phyloP scores from a whole-genome alignment of 2,113 vertebrate genomes.

The Ursus arctos region DNA sequence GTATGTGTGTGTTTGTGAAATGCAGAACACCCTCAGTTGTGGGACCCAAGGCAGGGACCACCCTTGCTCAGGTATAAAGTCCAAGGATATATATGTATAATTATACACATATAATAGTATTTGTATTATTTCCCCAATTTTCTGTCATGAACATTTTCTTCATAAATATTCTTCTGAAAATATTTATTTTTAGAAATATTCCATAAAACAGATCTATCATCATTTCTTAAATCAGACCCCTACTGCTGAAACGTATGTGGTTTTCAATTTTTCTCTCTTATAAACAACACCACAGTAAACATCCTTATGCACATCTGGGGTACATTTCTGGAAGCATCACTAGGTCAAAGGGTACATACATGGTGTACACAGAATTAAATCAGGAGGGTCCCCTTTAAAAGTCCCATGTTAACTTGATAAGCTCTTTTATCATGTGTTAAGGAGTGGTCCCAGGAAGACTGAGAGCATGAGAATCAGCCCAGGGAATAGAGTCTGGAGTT shows the following conservation, averaged over 20 bases:
- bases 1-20: background rate
- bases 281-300: slow-evolving; percentile 29
- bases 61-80: background rate
- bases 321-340: background rate
- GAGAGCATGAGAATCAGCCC: background rate
- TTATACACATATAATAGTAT: background rate
- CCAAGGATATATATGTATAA: background rate
- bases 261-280: slow-evolving; percentile 21
- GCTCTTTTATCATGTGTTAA: background rate
- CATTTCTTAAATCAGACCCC: background rate
- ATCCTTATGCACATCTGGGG: background rate
- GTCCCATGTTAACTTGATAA: background rate
- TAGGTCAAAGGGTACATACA: background rate
- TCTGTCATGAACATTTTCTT: slow-evolving; percentile 28
- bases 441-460: background rate
- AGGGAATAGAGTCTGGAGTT: background rate
- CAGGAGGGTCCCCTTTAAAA: background rate
- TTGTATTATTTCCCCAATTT: background rate
- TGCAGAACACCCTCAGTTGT: background rate
- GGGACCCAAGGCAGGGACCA: background rate
- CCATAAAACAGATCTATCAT: background rate
- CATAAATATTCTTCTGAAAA: slow-evolving; percentile 27
- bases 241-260: background rate
- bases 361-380: background rate
- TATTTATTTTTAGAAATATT: background rate